Conservation (phyloP, 2,797 vertebrate species). For the Rhynchotus rufescens region DNA sequence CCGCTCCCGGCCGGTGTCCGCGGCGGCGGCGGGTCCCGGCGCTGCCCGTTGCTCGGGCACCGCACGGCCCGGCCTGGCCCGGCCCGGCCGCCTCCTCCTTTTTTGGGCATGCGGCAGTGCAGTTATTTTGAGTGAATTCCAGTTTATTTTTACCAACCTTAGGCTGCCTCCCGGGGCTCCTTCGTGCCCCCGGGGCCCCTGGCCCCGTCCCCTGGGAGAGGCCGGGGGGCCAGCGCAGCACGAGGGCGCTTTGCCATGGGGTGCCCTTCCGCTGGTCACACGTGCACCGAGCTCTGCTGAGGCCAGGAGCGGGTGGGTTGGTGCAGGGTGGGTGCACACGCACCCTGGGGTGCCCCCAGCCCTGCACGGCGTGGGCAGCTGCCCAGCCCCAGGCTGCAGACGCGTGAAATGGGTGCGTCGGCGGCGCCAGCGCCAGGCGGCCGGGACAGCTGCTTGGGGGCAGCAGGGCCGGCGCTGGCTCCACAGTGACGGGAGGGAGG, state of each 20-base stretch:
- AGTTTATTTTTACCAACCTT: constrained; percentile 82
- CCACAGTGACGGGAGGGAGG: neutral
- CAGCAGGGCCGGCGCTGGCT: neutral
- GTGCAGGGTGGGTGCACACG: neutral
- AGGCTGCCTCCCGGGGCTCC: constrained; percentile 3
- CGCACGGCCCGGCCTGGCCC: too few species aligned
- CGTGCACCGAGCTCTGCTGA: neutral
- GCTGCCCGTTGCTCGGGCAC: neutral
- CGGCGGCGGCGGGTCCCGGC: too few species aligned
- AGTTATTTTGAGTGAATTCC: constrained; percentile 84
- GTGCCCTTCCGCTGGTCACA: neutral
- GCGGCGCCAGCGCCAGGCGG: neutral
- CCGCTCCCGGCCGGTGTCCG: too few species aligned
- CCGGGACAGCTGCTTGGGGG: constrained; percentile 41
- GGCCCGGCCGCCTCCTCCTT: constrained; percentile 54
- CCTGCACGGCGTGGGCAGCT: too few species aligned
- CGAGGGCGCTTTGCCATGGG: neutral
- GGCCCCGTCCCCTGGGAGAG: neutral
- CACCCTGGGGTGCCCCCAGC: neutral
- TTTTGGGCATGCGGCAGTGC: constrained; percentile 79
- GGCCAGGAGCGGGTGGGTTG: neutral
- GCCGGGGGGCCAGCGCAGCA: neutral
- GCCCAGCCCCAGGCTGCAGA: too few species aligned
- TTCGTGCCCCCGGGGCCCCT: neutral
- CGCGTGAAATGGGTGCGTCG: neutral